Conservation (phyloP, 2,113 vertebrate species). For the Aspiorhynchus laticeps region DNA sequence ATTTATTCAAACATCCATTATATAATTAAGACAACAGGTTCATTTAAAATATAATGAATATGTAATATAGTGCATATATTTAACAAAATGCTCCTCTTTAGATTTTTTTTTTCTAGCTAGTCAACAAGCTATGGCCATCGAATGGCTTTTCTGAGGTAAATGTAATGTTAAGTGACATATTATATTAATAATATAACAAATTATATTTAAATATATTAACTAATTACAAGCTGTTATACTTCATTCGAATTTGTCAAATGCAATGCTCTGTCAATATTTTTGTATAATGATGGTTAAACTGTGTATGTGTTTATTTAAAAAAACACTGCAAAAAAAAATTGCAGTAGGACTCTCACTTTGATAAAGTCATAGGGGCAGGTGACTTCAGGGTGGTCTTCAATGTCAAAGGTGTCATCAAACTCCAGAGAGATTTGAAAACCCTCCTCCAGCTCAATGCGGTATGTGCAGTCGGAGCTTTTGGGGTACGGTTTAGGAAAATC, state of each 20-base stretch:
- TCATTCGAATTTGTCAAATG: background rate
- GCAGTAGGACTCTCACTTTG: conserved; percentile 75
- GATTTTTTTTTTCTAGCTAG: background rate
- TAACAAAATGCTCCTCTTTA: background rate
- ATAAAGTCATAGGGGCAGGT: conserved; percentile 91
- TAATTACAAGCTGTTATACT: background rate
- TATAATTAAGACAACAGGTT: background rate
- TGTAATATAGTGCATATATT: background rate
- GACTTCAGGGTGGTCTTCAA: conserved; percentile 93
- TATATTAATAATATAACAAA: background rate
- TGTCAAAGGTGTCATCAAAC: conserved; percentile 87
- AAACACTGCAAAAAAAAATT: background rate
- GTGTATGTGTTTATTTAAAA: background rate
- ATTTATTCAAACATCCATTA: background rate
- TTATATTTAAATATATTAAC: background rate
- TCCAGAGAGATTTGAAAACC: conserved; percentile 86
- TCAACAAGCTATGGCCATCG: too few species aligned
- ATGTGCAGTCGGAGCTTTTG: conserved; percentile 89
- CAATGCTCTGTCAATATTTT: background rate
- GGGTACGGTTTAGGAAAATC: conserved; percentile 91
- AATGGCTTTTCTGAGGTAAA: background rate
- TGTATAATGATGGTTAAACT: background rate
- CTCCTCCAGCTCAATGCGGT: conserved; percentile 84
- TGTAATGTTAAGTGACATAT: background rate
- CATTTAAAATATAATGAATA: background rate